Evolutionary conservation across 2,888 invertebrate species (phyloP).

Genomic region (Fragum whitleyi): DNA sequence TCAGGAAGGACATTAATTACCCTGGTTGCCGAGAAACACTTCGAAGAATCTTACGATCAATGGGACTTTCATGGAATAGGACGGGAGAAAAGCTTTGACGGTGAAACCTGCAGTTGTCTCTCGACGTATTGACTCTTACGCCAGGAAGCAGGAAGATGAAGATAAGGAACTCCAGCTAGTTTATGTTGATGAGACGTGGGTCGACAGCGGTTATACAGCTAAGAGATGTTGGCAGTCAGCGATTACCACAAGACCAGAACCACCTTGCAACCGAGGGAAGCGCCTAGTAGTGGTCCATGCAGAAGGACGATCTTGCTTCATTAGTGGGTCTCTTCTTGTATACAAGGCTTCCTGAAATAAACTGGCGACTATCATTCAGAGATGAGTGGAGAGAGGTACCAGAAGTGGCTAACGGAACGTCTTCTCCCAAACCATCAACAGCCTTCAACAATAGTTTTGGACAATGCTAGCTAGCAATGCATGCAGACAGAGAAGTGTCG

Average conservation of each 20-base stretch:
- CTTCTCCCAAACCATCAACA: constrained; percentile 4
- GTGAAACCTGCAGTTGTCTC: too few species aligned
- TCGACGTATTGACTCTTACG: too few species aligned
- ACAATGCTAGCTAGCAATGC: constrained; percentile 31
- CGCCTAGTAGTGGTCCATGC: constrained; percentile 33
- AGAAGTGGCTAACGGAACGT: constrained; percentile 21
- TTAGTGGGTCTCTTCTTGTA: too few species aligned
- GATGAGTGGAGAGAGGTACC: too few species aligned
- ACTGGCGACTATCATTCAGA: constrained; percentile 30
- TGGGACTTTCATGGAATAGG: too few species aligned
- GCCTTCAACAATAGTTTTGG: constrained; percentile 13
- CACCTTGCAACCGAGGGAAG: constrained; percentile 25
- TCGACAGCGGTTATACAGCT: constrained; percentile 32
- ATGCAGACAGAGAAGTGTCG: constrained; percentile 35
- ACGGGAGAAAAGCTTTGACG: too few species aligned
- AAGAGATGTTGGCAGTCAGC: too few species aligned
- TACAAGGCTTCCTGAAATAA: constrained; percentile 14
- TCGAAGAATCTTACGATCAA: too few species aligned
- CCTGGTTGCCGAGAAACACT: too few species aligned
- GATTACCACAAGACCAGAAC: too few species aligned
- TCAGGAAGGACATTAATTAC: too few species aligned
- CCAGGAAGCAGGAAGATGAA: background rate
- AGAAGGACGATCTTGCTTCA: constrained; percentile 17
- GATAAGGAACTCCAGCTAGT: background rate
- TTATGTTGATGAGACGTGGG: too few species aligned